phyloP scores from a whole-genome alignment of 2,888 invertebrate species.

The Drosophila infuscata region DNA sequence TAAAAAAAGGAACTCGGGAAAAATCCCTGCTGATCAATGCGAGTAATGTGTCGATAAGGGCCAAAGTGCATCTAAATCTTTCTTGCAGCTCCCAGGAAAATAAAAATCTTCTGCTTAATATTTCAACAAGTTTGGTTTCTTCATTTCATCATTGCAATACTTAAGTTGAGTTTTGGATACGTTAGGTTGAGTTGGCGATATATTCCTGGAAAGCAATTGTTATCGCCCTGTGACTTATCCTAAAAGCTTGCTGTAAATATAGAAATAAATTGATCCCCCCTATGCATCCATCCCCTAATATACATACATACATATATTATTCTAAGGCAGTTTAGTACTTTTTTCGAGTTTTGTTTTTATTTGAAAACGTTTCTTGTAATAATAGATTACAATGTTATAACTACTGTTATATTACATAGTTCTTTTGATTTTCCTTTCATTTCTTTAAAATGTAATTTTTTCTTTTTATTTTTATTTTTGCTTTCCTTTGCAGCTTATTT shows the following conservation, averaged over 20 bases:
- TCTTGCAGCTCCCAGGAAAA: background rate
- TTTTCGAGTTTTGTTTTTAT: conserved; percentile 28
- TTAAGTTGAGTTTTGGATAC: no score
- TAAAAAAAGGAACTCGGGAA: background rate
- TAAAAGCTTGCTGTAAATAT: background rate
- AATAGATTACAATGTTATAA: conserved; percentile 37
- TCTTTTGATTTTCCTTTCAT: conserved; percentile 9
- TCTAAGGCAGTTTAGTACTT: background rate
- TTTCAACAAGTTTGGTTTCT: no score
- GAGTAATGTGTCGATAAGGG: background rate
- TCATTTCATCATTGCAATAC: no score
- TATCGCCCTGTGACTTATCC: background rate
- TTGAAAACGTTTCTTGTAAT: conserved; percentile 38
- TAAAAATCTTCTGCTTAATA: background rate
- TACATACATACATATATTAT: no score
- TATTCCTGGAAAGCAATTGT: background rate
- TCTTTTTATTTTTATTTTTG: background rate
- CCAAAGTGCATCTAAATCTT: background rate
- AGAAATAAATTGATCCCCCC: background rate
- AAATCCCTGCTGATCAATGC: background rate
- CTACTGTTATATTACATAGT: conserved; percentile 33
- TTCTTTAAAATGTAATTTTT: background rate
- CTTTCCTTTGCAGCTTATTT: background rate
- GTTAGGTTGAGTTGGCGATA: background rate
- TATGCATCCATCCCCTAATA: no score